phyloP scores from a whole-genome alignment of 1,140 invertebrate genomes.

The Nomia melanderi region DNA sequence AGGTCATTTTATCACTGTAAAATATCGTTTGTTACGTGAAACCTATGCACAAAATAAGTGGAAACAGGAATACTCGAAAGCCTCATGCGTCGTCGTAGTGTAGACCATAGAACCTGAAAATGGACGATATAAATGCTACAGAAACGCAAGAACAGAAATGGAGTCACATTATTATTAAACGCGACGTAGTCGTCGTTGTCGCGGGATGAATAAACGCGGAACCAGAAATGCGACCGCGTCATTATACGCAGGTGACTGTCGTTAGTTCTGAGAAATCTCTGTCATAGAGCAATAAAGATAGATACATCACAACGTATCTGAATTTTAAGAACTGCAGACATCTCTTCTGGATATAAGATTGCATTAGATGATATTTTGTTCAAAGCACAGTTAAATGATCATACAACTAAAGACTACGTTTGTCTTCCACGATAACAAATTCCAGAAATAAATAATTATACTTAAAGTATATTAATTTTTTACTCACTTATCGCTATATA shows the following conservation, averaged over 20 bases:
- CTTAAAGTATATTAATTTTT: no score
- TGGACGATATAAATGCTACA: not conserved
- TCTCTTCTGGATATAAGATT: not conserved
- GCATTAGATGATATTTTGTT: no score
- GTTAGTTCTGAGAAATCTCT: not conserved
- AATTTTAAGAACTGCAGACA: not conserved
- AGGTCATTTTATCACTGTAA: not conserved
- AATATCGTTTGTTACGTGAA: slow-evolving; percentile 6
- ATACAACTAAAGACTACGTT: no score
- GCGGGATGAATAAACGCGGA: not conserved
- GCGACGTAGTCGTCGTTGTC: not conserved
- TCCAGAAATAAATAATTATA: no score
- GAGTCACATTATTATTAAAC: slow-evolving; percentile 6
- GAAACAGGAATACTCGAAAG: not conserved
- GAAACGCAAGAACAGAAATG: not conserved
- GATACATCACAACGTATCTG: not conserved
- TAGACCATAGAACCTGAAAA: not conserved
- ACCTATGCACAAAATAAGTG: not conserved
- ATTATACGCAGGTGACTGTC: not conserved
- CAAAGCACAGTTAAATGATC: no score
- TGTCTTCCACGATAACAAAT: no score
- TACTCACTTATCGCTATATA: no score
- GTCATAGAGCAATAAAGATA: not conserved
- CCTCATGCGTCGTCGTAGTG: not conserved
- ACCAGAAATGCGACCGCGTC: not conserved